These are phyloP conservation scores for Baryphthengus martii DNA, from an alignment of 2,113 vertebrate genomes.

Conservation along the genomic window DNA sequence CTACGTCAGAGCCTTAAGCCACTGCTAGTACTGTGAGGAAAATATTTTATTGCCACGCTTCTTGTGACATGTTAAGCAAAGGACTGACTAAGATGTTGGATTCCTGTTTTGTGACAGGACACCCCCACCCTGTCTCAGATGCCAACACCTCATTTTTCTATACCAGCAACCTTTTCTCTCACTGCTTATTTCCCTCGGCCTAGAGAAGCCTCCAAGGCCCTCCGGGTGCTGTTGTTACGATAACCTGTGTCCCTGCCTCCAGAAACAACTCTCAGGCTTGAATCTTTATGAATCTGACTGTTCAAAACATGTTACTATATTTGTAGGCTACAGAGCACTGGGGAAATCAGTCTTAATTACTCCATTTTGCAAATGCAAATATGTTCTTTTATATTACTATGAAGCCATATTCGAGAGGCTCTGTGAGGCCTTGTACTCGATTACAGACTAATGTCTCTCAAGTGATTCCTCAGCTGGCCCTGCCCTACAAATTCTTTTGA, in stretches of 20 bases:
- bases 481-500: not conserved
- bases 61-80: not conserved
- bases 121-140: not conserved
- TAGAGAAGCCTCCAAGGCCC: not conserved
- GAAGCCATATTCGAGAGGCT: not conserved
- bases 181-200: not conserved
- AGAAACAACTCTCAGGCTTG: not conserved
- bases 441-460: not conserved
- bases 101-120: not conserved
- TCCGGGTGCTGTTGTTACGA: not conserved
- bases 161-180: not conserved
- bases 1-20: not conserved
- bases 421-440: not conserved
- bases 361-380: not conserved
- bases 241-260: not conserved
- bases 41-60: not conserved
- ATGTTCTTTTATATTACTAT: not conserved
- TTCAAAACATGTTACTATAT: not conserved
- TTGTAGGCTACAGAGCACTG: not conserved
- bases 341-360: not conserved
- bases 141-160: not conserved
- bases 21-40: not conserved
- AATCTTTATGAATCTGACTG: not conserved
- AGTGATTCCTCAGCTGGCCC: accelerated
- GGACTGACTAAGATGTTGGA: not conserved